These are phyloP conservation scores for Ptychodera flava DNA, from an alignment of 35 echinoderm and acorn worm genomes.

Conservation along the genomic window DNA sequence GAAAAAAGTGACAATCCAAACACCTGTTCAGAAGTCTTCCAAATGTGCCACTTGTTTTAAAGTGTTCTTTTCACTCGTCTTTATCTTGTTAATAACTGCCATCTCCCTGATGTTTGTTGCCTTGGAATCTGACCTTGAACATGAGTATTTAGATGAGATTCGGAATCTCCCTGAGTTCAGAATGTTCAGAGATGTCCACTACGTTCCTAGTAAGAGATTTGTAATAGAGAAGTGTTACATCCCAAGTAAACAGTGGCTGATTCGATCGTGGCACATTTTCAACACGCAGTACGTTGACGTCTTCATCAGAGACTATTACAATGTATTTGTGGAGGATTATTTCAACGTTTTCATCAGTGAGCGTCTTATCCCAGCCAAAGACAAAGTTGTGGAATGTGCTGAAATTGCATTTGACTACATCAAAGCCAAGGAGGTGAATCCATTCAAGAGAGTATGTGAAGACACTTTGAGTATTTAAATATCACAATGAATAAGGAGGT, in stretches of 20 bases:
- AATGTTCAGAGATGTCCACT: neutral
- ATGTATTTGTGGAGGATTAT: neutral
- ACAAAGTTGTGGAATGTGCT: neutral
- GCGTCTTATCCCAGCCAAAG: neutral
- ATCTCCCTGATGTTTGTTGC: neutral
- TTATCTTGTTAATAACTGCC: neutral
- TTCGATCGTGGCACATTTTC: neutral
- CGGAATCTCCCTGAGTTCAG: neutral
- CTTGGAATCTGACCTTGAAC: neutral
- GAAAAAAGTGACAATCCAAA: neutral
- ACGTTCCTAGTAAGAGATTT: neutral
- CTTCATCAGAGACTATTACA: neutral
- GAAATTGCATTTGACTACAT: neutral
- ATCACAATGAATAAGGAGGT: no score
- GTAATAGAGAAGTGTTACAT: neutral
- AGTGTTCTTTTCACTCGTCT: neutral
- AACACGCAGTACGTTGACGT: neutral
- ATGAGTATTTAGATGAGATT: neutral
- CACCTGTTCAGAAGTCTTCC: neutral
- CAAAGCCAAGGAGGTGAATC: neutral
- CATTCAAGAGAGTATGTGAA: neutral
- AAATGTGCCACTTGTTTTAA: no score
- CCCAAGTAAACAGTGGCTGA: neutral
- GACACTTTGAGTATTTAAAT: neutral
- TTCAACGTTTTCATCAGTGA: neutral